phyloP scores from a whole-genome alignment of 2,113 vertebrate species.

The Ciconia boyciana region DNA sequence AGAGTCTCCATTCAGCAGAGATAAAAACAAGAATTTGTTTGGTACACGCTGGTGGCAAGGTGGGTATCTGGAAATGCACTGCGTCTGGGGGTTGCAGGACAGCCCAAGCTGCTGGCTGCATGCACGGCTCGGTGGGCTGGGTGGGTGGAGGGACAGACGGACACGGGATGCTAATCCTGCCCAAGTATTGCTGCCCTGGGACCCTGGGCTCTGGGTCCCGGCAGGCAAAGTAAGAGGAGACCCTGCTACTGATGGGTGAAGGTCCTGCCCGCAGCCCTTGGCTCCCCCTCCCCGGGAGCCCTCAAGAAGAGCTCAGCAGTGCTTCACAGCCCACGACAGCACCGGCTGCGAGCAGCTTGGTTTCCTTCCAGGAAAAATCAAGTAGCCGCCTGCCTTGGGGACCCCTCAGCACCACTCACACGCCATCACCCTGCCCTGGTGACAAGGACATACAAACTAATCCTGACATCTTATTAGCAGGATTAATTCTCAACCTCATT shows the following conservation, averaged over 20 bases:
- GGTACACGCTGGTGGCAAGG: rapidly evolving
- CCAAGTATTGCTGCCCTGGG: rapidly evolving
- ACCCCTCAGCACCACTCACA: not conserved
- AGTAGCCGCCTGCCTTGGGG: not conserved
- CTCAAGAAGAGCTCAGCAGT: rapidly evolving
- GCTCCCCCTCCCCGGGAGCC: not conserved
- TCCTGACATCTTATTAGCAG: slow-evolving; percentile 34
- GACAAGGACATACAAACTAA: slow-evolving; percentile 41
- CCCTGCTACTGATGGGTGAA: not conserved
- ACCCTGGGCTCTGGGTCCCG: rapidly evolving
- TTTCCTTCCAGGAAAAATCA: not conserved
- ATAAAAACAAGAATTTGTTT: rapidly evolving
- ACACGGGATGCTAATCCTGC: not conserved
- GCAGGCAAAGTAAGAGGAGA: not conserved
- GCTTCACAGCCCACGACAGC: rapidly evolving
- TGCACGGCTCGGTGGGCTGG: rapidly evolving
- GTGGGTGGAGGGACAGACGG: not conserved
- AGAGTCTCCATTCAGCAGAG: not conserved
- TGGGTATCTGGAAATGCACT: rapidly evolving
- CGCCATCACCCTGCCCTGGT: not conserved
- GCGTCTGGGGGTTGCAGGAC: rapidly evolving
- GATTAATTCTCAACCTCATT: not conserved
- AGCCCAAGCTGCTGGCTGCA: rapidly evolving
- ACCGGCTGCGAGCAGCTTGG: rapidly evolving
- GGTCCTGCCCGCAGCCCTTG: not conserved